Conservation (phyloP, 2,113 vertebrate species). For the Ochotona princeps region DNA sequence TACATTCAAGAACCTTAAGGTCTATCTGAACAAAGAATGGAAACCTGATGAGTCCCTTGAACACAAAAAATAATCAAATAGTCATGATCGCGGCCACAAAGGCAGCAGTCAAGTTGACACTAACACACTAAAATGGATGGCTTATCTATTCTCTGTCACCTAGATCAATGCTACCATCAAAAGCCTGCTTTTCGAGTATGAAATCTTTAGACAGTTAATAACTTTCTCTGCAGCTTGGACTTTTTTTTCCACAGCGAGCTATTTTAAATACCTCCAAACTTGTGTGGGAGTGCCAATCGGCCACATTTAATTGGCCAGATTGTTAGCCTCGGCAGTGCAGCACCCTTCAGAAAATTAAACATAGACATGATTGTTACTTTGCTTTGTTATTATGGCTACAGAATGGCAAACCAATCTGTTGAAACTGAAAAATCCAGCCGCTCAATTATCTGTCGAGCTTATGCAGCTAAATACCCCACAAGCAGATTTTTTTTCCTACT, state of each 20-base stretch:
- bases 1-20: not conserved
- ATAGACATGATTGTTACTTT: slow-evolving; percentile 73
- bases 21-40: not conserved
- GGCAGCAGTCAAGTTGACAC: slow-evolving; percentile 15
- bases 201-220: slow-evolving; percentile 71
- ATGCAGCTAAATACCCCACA: slow-evolving; percentile 61
- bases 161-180: slow-evolving; percentile 57
- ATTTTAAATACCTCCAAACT: slow-evolving; percentile 71
- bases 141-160: slow-evolving; percentile 64
- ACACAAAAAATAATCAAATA: slow-evolving; percentile 55
- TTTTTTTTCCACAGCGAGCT: slow-evolving; percentile 51
- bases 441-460: slow-evolving; percentile 76
- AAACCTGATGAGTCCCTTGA: slow-evolving; percentile 52
- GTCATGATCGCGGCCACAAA: not conserved
- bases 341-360: slow-evolving; percentile 78
- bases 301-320: slow-evolving; percentile 74
- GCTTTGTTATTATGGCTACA: slow-evolving; percentile 81
- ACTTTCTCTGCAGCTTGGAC: slow-evolving; percentile 66
- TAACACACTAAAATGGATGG: slow-evolving; percentile 31
- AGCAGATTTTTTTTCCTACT: slow-evolving; percentile 52
- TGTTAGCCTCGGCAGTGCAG: slow-evolving; percentile 54
- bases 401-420: slow-evolving; percentile 81
- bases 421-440: slow-evolving; percentile 71
- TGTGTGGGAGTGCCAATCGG: slow-evolving; percentile 60
- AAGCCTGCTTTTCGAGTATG: slow-evolving; percentile 66